Evolutionary conservation across 1,140 invertebrate genomes (phyloP).

Genomic region (Manduca sexta): DNA sequence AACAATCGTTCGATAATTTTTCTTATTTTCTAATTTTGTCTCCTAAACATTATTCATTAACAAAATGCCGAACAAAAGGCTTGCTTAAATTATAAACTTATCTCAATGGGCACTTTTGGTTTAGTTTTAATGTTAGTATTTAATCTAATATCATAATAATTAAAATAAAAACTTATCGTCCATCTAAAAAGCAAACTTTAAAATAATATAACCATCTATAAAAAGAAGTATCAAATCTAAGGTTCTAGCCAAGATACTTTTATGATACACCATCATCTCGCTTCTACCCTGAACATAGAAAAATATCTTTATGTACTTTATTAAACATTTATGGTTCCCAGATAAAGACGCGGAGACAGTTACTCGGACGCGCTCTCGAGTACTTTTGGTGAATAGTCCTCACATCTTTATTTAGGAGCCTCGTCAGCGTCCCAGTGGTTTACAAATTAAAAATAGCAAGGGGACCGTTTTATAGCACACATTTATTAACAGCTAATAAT

Average conservation of each 20-base stretch:
- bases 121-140: constrained; percentile 73
- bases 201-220: constrained; percentile 69
- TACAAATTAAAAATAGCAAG: constrained; percentile 44
- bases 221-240: constrained; percentile 70
- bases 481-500: constrained; percentile 62
- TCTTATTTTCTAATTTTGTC: constrained; percentile 69
- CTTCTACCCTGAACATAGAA: constrained; percentile 66
- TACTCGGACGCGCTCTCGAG: constrained; percentile 8
- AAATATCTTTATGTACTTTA: constrained; percentile 70
- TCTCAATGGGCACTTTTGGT: constrained; percentile 75
- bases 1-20: constrained; percentile 67
- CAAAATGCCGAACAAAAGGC: constrained; percentile 66
- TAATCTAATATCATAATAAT: constrained; percentile 69
- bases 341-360: constrained; percentile 31
- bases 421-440: constrained; percentile 32
- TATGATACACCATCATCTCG: constrained; percentile 57
- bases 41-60: constrained; percentile 68
- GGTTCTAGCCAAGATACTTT: constrained; percentile 63
- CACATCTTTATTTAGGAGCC: constrained; percentile 45
- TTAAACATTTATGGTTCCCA: constrained; percentile 45
- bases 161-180: constrained; percentile 70
- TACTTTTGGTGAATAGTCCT: constrained; percentile 21
- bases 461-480: constrained; percentile 59
- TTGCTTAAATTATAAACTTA: constrained; percentile 69
- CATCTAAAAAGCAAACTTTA: constrained; percentile 67